Evolutionary conservation across 1,140 invertebrate species (phyloP), one percentile per base, ranked within the genome.

Genomic region (Temnothorax curvispinosus): DNA sequence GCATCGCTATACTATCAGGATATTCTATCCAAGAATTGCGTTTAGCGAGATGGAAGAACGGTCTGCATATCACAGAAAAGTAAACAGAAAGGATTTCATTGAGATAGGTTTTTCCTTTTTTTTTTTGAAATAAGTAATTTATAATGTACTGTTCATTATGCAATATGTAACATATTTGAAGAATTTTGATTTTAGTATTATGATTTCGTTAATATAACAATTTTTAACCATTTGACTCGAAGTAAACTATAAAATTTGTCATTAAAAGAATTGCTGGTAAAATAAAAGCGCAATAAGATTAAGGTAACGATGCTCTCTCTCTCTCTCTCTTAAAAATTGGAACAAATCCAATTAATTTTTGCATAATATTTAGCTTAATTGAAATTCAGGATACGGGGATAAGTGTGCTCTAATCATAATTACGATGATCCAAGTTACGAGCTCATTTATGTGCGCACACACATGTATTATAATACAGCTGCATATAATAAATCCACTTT

Each of bases 401-500:
- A 58, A 72, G 41, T 60, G 2, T n/a, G 41, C 41, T 75, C 32
- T 84, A 84, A 84, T 75, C 41, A 75, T n/a, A 35, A 82, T 82
- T 82, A 82, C 7, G 27, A 74, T 74, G 54, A 15, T 72, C 32
- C 18, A 62, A 74, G 13, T 74, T 32, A 71, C 11, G 44, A 27
- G 54, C 8, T 62, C n/a, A 82, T 84, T 74, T 84, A 84, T 13
- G 13, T 3, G 3, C n/a, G 18, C 9, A 35, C 15, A 7, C 62
- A 64, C 62, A 21, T 13, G 6, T 1, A 32, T 72, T n/a, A 71
- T 47, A 74, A 82, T 21, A 72, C 27, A 47, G 27, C 38, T 74
- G 52, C 13, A 44, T 18, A 32, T 60, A 84, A 75, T 62, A 84
- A 84, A 84, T 84, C n/a, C 2, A 62, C 32, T 84, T 84, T 84